Evolutionary conservation across 2,888 invertebrate species (phyloP), one percentile per base, ranked within the genome.

Genomic region (Sycophila texana): DNA sequence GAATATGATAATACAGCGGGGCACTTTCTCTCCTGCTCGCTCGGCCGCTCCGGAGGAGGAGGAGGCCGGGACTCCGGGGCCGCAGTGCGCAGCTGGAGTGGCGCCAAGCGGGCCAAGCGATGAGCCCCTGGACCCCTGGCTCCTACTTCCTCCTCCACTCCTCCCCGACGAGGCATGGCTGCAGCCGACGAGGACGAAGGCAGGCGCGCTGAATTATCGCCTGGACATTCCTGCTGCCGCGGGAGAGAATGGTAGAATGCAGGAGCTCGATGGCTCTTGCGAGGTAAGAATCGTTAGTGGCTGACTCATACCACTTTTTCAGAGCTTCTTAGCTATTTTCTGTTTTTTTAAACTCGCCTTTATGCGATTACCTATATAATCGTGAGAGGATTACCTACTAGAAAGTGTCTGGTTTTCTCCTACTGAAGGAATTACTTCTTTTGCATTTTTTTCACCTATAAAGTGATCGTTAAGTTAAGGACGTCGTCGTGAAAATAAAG

Each of bases 21-120:
- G 60, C 26, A 57, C 73, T 51, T 26, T 26, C 53, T 26, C 30
- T 60, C 30, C 30, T 18, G 12, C 72, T 26, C 51, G 66, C 68
- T 77, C 67, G 60, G 18, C 58, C 78, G 51, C 39, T 16, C 55
- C n/a, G 61, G 61, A 68, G 51, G 61, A 55, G 26, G 22, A 75
- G 47, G 60, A 55, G 53, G 65, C 65, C 26, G 39, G 30, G 55
- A 3, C 39, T 57, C 30, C 18, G 55, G 65, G 80, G 70, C 74
- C 77, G 80, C 90, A 89, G 85, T 89, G 89, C 89, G 89, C 87
- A 73, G 81, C 89, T 89, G 89, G 89, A 89, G 84, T 84, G 77
- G 82, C 86, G 90, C 89, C 89, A 89, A 89, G 84, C 85, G 85
- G 86, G 86, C 85, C 86, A 81, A 80, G 22, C 78, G 65, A 77